A percentile compares a stretch with the other conserved stretches of the same genome.
phyloP scores from a whole-genome alignment of 2,797 vertebrate species.

The Oreochromis grahami region DNA sequence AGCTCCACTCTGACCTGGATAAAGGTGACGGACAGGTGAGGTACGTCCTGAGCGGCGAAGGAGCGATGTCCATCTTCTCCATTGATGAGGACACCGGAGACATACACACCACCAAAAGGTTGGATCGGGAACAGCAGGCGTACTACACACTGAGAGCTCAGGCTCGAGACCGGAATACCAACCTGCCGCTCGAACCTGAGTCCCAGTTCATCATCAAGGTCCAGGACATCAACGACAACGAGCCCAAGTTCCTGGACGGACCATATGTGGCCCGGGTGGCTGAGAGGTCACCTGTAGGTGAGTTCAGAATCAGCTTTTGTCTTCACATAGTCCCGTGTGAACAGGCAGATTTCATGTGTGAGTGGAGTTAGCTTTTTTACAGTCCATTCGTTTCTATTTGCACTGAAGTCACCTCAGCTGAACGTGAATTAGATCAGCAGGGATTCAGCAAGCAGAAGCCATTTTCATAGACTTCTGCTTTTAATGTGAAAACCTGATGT shows the following conservation, averaged over 20 bases:
- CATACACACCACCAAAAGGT: slow-evolving; percentile 88
- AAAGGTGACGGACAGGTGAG: slow-evolving; percentile 83
- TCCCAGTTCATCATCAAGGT: slow-evolving; percentile 92
- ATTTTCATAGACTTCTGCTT: background rate
- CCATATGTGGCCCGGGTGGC: slow-evolving; percentile 86
- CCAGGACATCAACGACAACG: slow-evolving; percentile 93
- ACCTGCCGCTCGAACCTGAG: slow-evolving; percentile 84
- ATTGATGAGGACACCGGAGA: slow-evolving; percentile 92
- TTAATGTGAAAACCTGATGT: background rate
- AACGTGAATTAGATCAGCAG: background rate
- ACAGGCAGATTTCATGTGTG: background rate
- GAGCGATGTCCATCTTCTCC: slow-evolving; percentile 89
- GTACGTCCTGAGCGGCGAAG: slow-evolving; percentile 89
- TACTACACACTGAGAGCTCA: slow-evolving; percentile 89
- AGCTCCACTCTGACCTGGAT: slow-evolving; percentile 50
- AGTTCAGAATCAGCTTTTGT: background rate
- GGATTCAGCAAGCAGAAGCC: background rate
- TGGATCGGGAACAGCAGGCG: slow-evolving; percentile 90
- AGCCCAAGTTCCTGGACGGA: slow-evolving; percentile 88
- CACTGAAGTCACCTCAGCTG: background rate
- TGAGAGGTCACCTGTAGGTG: slow-evolving; percentile 34
- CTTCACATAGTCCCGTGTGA: background rate
- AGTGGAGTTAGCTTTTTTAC: background rate
- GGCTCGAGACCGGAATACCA: slow-evolving; percentile 81
- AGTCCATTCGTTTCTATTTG: background rate